These are phyloP conservation scores for Cygnus atratus DNA, from an alignment of 2,113 vertebrate genomes.

Conservation along the genomic window DNA sequence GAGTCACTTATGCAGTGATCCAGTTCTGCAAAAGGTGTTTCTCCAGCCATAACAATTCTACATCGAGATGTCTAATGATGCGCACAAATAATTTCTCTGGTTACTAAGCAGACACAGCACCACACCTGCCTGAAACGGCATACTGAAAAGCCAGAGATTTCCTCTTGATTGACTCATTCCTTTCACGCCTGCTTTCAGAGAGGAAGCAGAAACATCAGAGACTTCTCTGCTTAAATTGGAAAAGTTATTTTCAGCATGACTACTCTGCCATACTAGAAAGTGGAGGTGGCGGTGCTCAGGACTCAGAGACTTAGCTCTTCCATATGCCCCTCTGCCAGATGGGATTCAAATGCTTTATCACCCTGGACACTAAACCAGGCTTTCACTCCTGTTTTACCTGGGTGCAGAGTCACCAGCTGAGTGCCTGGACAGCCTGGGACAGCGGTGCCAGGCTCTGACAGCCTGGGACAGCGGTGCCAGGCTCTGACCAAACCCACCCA, in stretches of 20 bases:
- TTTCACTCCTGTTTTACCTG: neutral
- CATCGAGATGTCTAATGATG: neutral
- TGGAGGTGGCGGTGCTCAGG: neutral
- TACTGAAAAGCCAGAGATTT: neutral
- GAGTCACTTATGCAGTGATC: neutral
- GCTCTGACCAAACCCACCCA: neutral
- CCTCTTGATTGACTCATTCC: neutral
- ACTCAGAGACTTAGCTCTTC: neutral
- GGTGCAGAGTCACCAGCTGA: fast-evolving
- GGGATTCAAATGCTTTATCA: neutral
- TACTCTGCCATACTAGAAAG: neutral
- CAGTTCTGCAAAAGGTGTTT: neutral
- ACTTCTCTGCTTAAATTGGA: slow-evolving; percentile 2
- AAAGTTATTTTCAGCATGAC: slow-evolving; percentile 5
- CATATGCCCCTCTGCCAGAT: neutral
- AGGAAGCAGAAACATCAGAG: neutral
- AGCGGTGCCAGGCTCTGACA: neutral
- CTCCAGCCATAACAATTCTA: neutral
- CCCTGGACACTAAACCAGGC: neutral
- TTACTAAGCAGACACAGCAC: neutral
- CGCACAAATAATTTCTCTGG: neutral
- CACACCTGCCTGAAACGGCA: neutral
- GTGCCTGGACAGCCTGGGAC: neutral
- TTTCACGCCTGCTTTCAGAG: neutral
- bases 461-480: fast-evolving